A percentile compares a stretch with the other conserved stretches of the same genome.
These are phyloP conservation scores for Tamandua tetradactyla DNA, from an alignment of 2,797 vertebrate genomes.

Conservation along the genomic window DNA sequence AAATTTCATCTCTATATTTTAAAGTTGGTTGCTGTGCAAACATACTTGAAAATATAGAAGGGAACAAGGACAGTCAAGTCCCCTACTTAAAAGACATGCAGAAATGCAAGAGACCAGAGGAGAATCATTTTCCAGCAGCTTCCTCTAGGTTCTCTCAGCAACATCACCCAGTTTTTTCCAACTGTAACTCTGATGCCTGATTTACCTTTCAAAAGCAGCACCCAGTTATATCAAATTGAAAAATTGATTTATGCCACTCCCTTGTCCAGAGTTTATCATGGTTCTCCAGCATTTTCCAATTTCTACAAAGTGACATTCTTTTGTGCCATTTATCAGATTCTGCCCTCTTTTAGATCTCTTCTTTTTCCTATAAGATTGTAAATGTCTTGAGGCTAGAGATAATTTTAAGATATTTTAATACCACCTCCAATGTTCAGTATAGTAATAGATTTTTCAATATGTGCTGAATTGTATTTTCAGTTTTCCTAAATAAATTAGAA, in stretches of 20 bases:
- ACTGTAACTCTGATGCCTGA: background rate
- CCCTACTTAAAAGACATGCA: too few species aligned
- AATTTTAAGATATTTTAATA: background rate
- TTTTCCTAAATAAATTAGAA: background rate
- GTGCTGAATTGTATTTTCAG: background rate
- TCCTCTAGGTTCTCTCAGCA: background rate
- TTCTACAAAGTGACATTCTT: background rate
- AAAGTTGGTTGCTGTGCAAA: too few species aligned
- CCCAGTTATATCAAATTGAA: background rate
- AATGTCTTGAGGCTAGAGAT: background rate
- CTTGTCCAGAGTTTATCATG: background rate
- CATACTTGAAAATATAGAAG: too few species aligned
- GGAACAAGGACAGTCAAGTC: background rate
- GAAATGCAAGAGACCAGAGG: background rate
- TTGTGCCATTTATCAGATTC: background rate
- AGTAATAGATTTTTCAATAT: background rate
- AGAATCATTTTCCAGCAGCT: background rate
- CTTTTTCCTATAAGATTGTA: too few species aligned
- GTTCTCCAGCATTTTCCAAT: background rate
- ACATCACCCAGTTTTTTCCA: background rate
- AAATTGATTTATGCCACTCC: too few species aligned
- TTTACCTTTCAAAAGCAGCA: background rate
- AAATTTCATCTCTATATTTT: too few species aligned
- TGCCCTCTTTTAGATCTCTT: background rate
- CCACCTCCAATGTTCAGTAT: background rate